These are phyloP conservation scores for Cyanoramphus novaezelandiae DNA, from an alignment of 2,113 vertebrate species.

Conservation along the genomic window DNA sequence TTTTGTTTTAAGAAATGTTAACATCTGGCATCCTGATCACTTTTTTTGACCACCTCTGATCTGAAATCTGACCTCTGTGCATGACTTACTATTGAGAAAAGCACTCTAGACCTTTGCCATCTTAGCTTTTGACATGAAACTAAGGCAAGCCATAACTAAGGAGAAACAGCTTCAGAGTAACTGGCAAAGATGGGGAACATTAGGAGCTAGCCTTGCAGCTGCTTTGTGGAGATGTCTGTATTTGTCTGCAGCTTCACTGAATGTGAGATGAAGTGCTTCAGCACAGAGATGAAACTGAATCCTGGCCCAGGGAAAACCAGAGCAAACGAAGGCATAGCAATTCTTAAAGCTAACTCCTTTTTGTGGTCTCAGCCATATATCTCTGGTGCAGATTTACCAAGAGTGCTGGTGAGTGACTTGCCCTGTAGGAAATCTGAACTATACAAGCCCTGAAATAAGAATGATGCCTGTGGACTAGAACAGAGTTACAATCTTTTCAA, in stretches of 20 bases:
- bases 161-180: slow-evolving; percentile 24
- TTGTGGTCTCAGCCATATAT: not conserved
- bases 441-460: not conserved
- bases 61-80: slow-evolving; percentile 38
- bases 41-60: not conserved
- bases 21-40: slow-evolving; percentile 22
- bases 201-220: not conserved
- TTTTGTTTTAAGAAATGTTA: not conserved
- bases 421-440: not conserved
- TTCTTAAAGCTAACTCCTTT: not conserved
- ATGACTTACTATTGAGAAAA: slow-evolving; percentile 33
- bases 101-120: slow-evolving; percentile 31
- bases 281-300: not conserved
- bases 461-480: not conserved
- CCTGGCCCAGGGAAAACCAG: not conserved
- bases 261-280: not conserved
- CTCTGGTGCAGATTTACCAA: not conserved
- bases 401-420: not conserved
- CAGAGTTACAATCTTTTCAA: not conserved
- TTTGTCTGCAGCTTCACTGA: not conserved
- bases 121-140: slow-evolving; percentile 21
- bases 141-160: slow-evolving; percentile 48
- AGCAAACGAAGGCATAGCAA: not conserved
- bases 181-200: not conserved
- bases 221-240: not conserved